Conservation (phyloP, 1,140 invertebrate genomes). For the Penaeus chinensis region DNA sequence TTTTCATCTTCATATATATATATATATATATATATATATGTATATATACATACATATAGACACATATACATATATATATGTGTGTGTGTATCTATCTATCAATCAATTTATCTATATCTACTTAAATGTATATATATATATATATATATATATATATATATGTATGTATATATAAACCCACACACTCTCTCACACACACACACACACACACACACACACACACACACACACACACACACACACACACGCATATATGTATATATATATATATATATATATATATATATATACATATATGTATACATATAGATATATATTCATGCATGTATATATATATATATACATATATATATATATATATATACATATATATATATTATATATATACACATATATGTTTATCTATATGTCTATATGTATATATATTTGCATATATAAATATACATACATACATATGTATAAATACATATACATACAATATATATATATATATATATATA, state of each 20-base stretch:
- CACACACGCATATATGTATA: neutral
- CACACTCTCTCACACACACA: neutral
- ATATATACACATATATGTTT: no score
- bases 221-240: neutral
- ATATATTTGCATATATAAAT: neutral
- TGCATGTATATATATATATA: conserved; percentile 5
- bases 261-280: neutral
- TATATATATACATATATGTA: conserved; percentile 2
- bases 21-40: neutral
- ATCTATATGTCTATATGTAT: no score
- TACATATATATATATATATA: neutral
- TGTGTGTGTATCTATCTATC: neutral
- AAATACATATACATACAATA: neutral
- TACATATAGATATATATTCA: neutral
- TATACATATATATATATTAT: neutral
- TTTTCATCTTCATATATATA: no score
- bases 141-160: conserved; percentile 8
- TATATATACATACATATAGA: neutral
- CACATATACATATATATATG: neutral
- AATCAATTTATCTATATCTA: neutral
- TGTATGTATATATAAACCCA: conserved; percentile 1
- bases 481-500: neutral
- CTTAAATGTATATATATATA: neutral
- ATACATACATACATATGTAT: neutral
- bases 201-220: neutral